A percentile compares a stretch with the other conserved stretches of the same genome.
These are phyloP conservation scores for Syndactyla subalaris DNA, from an alignment of 2,797 vertebrate genomes.

Conservation along the genomic window DNA sequence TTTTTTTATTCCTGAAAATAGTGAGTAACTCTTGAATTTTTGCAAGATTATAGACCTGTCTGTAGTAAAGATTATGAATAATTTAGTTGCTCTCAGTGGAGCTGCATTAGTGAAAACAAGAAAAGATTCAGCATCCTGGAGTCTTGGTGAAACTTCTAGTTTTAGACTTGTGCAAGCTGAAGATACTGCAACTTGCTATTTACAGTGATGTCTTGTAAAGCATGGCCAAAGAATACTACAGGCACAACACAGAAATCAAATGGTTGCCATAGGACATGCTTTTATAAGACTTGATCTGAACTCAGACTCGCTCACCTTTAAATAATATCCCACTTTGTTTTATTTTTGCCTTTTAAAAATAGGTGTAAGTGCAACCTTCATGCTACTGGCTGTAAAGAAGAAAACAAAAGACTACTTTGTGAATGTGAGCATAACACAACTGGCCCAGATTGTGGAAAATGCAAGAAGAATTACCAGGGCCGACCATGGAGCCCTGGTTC, in stretches of 20 bases:
- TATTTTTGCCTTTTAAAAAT: slow-evolving; percentile 55
- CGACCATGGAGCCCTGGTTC: slow-evolving; percentile 95
- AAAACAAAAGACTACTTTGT: slow-evolving; percentile 93
- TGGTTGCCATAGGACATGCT: not conserved
- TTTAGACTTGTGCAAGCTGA: not conserved
- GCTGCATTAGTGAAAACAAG: not conserved
- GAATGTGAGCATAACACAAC: slow-evolving; percentile 99
- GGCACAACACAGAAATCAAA: not conserved
- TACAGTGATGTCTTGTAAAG: not conserved
- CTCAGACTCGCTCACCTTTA: slow-evolving; percentile 13
- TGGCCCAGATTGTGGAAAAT: slow-evolving; percentile 96
- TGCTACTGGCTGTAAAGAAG: slow-evolving; percentile 93
- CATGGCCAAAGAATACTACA: not conserved
- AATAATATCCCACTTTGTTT: slow-evolving; percentile 43
- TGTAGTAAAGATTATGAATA: not conserved
- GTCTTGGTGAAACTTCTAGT: not conserved
- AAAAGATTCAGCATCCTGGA: not conserved
- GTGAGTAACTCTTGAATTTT: not conserved
- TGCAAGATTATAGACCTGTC: not conserved
- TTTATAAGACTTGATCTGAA: not conserved
- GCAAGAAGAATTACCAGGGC: slow-evolving; percentile 97
- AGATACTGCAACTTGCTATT: not conserved
- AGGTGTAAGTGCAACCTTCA: slow-evolving; percentile 99
- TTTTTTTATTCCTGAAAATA: not conserved
- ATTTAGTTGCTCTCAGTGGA: not conserved